These are phyloP conservation scores for Rhimphoctona megacephalus DNA, from an alignment of 2,888 invertebrate species.

Conservation along the genomic window DNA sequence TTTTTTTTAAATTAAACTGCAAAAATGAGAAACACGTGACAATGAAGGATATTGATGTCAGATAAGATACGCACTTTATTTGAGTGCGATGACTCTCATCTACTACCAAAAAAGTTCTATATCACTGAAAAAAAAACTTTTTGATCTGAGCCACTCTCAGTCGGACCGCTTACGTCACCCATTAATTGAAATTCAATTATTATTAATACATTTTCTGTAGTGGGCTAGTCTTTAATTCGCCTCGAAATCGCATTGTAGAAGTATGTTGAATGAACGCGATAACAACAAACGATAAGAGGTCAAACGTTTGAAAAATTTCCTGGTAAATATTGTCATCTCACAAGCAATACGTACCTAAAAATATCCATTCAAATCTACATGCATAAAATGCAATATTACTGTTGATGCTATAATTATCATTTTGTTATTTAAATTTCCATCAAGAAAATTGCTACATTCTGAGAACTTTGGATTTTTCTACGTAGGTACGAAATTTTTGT, in stretches of 20 bases:
- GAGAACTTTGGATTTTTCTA: not conserved
- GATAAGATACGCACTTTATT: conserved; percentile 20
- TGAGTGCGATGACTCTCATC: not conserved
- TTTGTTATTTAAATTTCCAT: not conserved
- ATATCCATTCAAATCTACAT: too few species aligned
- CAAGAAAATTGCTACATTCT: not conserved
- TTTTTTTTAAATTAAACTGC: not conserved
- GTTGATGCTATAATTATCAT: not conserved
- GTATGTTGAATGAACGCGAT: conserved; percentile 5
- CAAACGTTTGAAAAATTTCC: not conserved
- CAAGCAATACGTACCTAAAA: not conserved
- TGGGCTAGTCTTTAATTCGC: not conserved
- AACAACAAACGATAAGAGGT: conserved; percentile 6
- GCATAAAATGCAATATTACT: not conserved
- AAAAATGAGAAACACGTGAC: conserved; percentile 38
- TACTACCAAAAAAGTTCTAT: not conserved
- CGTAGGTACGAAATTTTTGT: not conserved
- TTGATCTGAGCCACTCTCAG: not conserved
- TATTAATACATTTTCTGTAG: not conserved
- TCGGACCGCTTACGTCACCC: not conserved
- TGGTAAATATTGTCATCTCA: not conserved
- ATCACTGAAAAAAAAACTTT: not conserved
- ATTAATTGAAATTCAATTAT: not conserved
- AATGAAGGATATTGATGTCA: not conserved
- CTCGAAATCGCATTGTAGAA: not conserved